Base-by-base conservation (phyloP, 2,113 vertebrate species). In the Calonectris borealis region DNA sequence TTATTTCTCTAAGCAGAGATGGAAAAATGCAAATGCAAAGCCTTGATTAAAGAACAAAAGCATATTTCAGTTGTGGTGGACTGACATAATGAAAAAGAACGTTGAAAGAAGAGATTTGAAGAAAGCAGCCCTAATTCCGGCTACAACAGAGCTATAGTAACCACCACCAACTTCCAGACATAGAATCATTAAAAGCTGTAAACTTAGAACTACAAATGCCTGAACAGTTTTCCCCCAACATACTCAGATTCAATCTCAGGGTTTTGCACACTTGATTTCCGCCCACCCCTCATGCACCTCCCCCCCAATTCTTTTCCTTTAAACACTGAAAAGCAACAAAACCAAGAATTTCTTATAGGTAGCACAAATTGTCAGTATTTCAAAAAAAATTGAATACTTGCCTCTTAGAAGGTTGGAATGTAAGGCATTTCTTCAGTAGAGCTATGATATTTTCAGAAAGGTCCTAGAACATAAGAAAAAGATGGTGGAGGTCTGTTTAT, bases 361-460 rank as follows among this genome's bases (percentile, higher is more conserved):
- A 87, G 73, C 38, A 51, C n/a, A 90, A 81, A 22, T 11, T 1
- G 1, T 7, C 26, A 57, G 7, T 60, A 81, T 55, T 91, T 2
- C 9, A 61, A 60, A 65, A 22, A 22, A n/a, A 34, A n/a, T 19
- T 34, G 14, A 85, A 46, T 42, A 94, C 93, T 96, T 98, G 99
- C 99, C 99, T 99, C 97, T 98, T 99, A 29, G 99, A 99, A 93
- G 99, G 99, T 6, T 98, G 98, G 97, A 99, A 99, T 2, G 98
- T 99, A 92, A 99, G 98, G 94, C 99, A 99, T 97, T 99, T 99
- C 96, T 98, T 98, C 97, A 99, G 98, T 71, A 99, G 98, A 91
- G 95, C 72, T 9, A 98, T 52, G 86, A 98, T 90, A 90, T 98
- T 98, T 98, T 99, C 99, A 72, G 99, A 98, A 92, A 99, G 98